Evolutionary conservation across 2,797 vertebrate species (phyloP).

Genomic region (Chelon auratus): DNA sequence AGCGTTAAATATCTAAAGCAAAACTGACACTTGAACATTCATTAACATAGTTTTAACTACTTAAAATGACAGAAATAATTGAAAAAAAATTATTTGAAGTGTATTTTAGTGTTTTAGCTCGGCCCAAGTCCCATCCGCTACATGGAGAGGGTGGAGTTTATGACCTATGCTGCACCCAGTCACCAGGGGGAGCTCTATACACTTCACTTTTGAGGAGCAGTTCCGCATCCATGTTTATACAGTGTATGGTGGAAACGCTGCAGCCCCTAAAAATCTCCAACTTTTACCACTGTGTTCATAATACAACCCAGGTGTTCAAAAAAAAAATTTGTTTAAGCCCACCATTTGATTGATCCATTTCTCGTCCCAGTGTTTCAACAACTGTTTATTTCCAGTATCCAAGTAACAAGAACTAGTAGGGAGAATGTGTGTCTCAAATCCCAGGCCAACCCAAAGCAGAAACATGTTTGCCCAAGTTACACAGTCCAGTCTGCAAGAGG

Average conservation of each 20-base stretch:
- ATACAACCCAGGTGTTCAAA: conserved; percentile 12
- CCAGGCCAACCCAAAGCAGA: conserved; percentile 59
- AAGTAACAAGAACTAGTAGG: conserved; percentile 22
- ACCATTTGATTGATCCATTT: conserved; percentile 7
- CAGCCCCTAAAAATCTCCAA: conserved; percentile 3
- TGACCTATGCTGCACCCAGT: too few species aligned
- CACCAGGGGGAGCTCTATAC: too few species aligned
- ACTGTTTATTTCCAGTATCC: conserved; percentile 12
- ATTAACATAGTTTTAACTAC: too few species aligned
- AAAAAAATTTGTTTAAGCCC: not conserved
- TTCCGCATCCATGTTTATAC: too few species aligned
- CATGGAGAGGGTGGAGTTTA: too few species aligned
- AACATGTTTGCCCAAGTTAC: conserved; percentile 62
- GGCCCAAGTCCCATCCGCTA: too few species aligned
- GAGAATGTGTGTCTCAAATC: conserved; percentile 25
- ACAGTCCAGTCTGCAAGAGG: conserved; percentile 51
- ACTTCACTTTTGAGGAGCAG: too few species aligned
- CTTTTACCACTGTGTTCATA: conserved; percentile 13
- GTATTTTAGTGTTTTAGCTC: too few species aligned
- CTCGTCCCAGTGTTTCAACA: conserved; percentile 22
- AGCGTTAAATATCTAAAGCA: too few species aligned
- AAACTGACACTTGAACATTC: too few species aligned
- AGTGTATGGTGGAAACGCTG: not conserved
- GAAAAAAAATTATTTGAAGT: too few species aligned
- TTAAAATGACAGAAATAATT: too few species aligned